Percentiles rank a stretch among this genome's conserved stretches.
Evolutionary conservation across 2,888 invertebrate species (phyloP).

Genomic region (Gymnosoma rotundatum): DNA sequence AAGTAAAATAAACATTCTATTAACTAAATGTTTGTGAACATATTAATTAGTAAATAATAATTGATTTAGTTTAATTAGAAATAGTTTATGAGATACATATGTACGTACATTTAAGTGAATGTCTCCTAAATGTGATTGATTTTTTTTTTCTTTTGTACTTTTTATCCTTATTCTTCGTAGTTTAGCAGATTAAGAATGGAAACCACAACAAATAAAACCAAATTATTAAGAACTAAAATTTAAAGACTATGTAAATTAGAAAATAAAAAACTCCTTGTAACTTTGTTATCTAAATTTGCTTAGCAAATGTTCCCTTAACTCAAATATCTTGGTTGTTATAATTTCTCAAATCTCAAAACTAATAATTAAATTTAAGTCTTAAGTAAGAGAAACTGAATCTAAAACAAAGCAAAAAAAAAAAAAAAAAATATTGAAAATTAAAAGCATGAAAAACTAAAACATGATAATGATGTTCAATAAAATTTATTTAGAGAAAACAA

Average conservation of each 20-base stretch:
- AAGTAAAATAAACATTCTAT: not conserved
- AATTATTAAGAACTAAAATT: not conserved
- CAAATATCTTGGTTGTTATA: not conserved
- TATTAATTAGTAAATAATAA: slow-evolving; percentile 4
- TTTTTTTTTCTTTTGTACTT: slow-evolving; percentile 58
- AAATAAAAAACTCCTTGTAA: not conserved
- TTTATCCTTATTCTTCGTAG: not conserved
- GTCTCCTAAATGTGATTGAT: slow-evolving; percentile 65
- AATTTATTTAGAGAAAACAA: slow-evolving; percentile 34
- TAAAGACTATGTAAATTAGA: not conserved
- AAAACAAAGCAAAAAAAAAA: slow-evolving; percentile 13
- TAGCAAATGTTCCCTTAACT: not conserved
- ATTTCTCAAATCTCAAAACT: not conserved
- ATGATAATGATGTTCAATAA: slow-evolving; percentile 54
- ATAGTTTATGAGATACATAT: not conserved
- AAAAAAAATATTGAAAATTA: slow-evolving; percentile 8
- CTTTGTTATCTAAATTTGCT: not conserved
- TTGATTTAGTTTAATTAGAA: not conserved
- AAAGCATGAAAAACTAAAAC: slow-evolving; percentile 44
- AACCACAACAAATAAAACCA: not conserved
- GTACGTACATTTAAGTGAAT: slow-evolving; percentile 38
- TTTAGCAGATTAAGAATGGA: not conserved
- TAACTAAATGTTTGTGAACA: slow-evolving; percentile 42
- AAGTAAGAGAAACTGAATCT: slow-evolving; percentile 27
- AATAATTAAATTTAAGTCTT: too few species aligned